These are phyloP conservation scores for Pygoscelis adeliae DNA, from an alignment of 2,113 vertebrate species.

Conservation along the genomic window DNA sequence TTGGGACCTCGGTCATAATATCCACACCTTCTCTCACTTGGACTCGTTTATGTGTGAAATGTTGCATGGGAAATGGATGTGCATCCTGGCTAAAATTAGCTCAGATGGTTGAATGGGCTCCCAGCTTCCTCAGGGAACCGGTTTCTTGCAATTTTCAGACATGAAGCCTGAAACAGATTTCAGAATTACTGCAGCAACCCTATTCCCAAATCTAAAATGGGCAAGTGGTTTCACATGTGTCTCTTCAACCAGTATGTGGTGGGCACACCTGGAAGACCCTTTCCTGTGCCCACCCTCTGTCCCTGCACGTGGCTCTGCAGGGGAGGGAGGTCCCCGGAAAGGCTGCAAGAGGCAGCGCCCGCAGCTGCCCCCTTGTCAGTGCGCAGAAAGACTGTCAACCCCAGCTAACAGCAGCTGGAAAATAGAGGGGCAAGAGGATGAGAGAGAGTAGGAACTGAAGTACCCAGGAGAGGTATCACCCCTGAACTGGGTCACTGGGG, in stretches of 20 bases:
- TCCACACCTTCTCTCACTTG: neutral
- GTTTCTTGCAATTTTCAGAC: neutral
- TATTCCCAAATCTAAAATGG: neutral
- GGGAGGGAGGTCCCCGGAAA: neutral
- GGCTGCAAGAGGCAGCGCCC: neutral
- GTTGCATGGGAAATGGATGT: neutral
- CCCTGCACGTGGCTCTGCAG: fast-evolving
- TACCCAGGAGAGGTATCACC: neutral
- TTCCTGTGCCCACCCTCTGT: fast-evolving
- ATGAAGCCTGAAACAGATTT: neutral
- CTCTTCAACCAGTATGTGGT: neutral
- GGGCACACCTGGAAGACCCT: neutral
- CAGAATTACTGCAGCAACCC: neutral
- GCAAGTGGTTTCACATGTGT: neutral
- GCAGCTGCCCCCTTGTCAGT: neutral
- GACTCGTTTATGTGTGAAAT: neutral
- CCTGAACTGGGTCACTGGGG: neutral
- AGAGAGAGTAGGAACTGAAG: neutral
- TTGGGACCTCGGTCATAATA: fast-evolving
- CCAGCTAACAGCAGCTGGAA: neutral
- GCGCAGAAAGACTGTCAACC: neutral
- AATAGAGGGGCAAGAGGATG: neutral
- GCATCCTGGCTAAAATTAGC: neutral
- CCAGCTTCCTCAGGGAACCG: neutral
- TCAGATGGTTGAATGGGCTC: neutral